Percentiles rank a stretch among this genome's conserved stretches.
Evolutionary conservation across 1,140 invertebrate species (phyloP).

Genomic region (Cotesia typhae): DNA sequence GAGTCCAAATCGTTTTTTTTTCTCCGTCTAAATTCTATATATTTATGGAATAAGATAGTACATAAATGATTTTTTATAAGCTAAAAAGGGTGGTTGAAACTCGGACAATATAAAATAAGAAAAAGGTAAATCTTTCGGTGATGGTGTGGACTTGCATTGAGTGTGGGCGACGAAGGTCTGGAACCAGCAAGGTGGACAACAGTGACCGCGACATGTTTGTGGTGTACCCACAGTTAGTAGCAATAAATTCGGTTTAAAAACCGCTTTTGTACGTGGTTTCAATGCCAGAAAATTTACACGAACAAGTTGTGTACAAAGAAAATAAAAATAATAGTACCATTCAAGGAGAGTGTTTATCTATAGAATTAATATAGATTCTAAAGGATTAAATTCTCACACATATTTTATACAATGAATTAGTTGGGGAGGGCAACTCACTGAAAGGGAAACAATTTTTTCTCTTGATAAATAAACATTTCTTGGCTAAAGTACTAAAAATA

Average conservation of each 20-base stretch:
- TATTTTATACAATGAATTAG: too few relatives aligned
- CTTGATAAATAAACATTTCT: too few relatives aligned
- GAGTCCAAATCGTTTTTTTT: too few relatives aligned
- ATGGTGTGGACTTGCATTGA: neutral
- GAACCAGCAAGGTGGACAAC: constrained; percentile 27
- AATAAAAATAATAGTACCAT: neutral
- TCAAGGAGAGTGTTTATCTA: neutral
- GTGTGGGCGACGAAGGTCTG: constrained; percentile 2
- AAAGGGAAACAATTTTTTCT: too few relatives aligned
- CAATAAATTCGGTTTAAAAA: constrained; percentile 55
- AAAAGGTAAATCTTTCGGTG: constrained; percentile 9
- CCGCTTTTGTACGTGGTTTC: constrained; percentile 47
- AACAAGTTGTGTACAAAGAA: constrained; percentile 17
- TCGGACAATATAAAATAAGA: constrained; percentile 25
- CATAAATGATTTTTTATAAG: neutral
- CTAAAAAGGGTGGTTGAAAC: neutral
- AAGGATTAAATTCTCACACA: neutral
- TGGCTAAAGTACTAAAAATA: too few relatives aligned
- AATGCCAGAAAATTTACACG: constrained; percentile 14
- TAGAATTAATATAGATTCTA: neutral
- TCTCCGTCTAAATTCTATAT: too few relatives aligned
- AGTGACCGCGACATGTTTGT: constrained; percentile 41
- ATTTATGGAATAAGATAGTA: too few relatives aligned
- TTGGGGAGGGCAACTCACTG: too few relatives aligned
- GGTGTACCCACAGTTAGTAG: constrained; percentile 38